Base-by-base conservation (phyloP, 2,888 invertebrate species). In the Lumbricus terrestris region DNA sequence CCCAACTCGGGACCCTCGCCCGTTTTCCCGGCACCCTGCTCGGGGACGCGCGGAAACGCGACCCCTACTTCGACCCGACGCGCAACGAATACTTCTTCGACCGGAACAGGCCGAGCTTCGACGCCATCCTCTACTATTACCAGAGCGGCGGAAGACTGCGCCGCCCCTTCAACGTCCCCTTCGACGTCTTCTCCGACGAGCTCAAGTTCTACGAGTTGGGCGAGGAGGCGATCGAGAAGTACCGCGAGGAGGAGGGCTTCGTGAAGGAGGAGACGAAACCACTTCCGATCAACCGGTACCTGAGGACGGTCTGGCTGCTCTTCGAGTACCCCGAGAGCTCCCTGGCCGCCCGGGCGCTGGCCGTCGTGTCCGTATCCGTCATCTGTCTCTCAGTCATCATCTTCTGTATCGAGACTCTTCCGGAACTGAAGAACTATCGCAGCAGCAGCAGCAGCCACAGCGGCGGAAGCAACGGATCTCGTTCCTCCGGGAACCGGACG, bases 301-400 rank as follows among this genome's bases (percentile, higher is more conserved):
- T 99, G 96, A 97, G 98, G 95, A 98, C 98, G 96, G 97, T 99
- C 95, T 99, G 99, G 99, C 96, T 99, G 96, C 96, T 99, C 95
- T 99, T 99, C 96, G 99, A 99, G 96, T 99, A 99, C 96, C 99
- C 99, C 93, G 99, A 99, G 96, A 98, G 98, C 96, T 99, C 99
- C 95, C 98, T 98, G 96, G 98, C 98, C 95, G 99, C 99, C 95
- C 97, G 99, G 95, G 97, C 98, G 94, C 98, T 99, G 95, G 99
- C 99, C 95, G 98, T 99, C 96, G 98, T 99, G 96, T 99, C 98
- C 95, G 99, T 99, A 95, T 97, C 98, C 96, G 98, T 99, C 95
- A 99, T 99, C 96, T 96, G 99, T 95, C 96, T 99, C 95, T 99
- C 99, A 95, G 99, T 99, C 96, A 98, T 99, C 96, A 99, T 99